These are phyloP conservation scores for Aromia moschata DNA, from an alignment of 2,888 invertebrate genomes.

Conservation along the genomic window DNA sequence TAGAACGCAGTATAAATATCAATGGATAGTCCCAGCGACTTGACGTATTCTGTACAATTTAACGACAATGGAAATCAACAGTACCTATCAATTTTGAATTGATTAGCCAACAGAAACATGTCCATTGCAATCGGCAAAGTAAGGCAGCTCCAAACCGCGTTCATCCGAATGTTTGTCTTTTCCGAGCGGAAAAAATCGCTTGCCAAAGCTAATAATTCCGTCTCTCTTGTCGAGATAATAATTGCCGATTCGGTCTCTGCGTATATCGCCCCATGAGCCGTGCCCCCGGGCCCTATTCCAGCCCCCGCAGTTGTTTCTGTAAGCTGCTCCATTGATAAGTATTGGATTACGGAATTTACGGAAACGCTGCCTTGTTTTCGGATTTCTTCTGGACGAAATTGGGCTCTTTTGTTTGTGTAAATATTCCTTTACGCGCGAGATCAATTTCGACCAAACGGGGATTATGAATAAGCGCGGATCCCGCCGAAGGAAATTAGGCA, in stretches of 20 bases:
- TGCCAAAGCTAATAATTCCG: no score
- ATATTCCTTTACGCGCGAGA: conserved; percentile 32
- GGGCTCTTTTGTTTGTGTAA: conserved; percentile 30
- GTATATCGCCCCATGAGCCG: conserved; percentile 27
- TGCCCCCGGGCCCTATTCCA: conserved; percentile 18
- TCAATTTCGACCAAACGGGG: conserved; percentile 30
- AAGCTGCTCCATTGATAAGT: conserved; percentile 45
- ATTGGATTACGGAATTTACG: conserved; percentile 50
- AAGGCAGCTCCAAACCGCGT: no score
- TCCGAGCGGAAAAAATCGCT: no score
- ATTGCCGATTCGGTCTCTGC: conserved; percentile 34
- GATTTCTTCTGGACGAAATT: conserved; percentile 29
- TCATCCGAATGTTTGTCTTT: no score
- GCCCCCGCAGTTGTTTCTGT: conserved; percentile 34
- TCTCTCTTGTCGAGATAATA: conserved; percentile 40
- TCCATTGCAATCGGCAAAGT: no score
- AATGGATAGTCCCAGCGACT: no score
- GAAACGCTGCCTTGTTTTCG: conserved; percentile 45
- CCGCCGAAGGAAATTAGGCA: no score
- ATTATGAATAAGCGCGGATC: conserved; percentile 25
- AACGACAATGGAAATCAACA: no score
- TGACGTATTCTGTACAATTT: no score
- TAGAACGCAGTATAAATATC: no score
- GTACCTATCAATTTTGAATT: no score
- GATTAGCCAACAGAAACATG: no score